A percentile compares a stretch with the other conserved stretches of the same genome.
Evolutionary conservation across 2,888 invertebrate genomes (phyloP).

Genomic region (Ennomos quercinarius): DNA sequence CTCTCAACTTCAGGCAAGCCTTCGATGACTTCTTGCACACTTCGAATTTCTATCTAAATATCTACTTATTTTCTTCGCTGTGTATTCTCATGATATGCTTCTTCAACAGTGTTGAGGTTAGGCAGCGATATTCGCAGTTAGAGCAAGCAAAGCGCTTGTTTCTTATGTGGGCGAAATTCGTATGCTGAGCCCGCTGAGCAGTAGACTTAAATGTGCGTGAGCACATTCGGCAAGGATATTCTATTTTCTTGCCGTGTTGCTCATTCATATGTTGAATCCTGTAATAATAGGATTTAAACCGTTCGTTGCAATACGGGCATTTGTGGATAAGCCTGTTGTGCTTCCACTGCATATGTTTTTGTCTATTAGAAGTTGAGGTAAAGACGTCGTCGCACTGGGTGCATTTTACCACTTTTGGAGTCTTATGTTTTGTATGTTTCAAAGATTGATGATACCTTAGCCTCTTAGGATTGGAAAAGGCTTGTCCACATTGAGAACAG

Average conservation of each 20-base stretch:
- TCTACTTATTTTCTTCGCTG: conserved; percentile 58
- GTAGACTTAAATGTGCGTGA: too few relatives aligned
- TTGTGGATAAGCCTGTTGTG: too few relatives aligned
- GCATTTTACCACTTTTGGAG: conserved; percentile 3
- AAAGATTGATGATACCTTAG: conserved; percentile 10
- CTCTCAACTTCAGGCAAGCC: too few relatives aligned
- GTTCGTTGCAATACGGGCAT: too few relatives aligned
- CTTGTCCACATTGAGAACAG: conserved; percentile 22
- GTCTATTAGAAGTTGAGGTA: too few relatives aligned
- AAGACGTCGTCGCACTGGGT: conserved; percentile 47
- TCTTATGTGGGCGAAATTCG: conserved; percentile 61
- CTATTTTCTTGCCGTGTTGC: too few relatives aligned
- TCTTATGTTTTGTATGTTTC: too few relatives aligned
- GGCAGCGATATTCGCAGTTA: conserved; percentile 61
- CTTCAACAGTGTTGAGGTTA: conserved; percentile 59
- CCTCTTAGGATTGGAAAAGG: conserved; percentile 17
- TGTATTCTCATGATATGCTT: conserved; percentile 67
- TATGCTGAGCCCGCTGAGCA: conserved; percentile 50
- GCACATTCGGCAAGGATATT: too few relatives aligned
- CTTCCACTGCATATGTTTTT: too few relatives aligned
- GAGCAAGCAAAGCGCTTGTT: conserved; percentile 62
- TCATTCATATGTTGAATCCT: too few relatives aligned
- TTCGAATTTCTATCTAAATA: conserved; percentile 52
- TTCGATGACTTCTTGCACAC: too few relatives aligned
- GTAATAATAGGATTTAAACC: too few relatives aligned